phyloP scores from a whole-genome alignment of 2,888 invertebrate species.

The Diarsia rubi region DNA sequence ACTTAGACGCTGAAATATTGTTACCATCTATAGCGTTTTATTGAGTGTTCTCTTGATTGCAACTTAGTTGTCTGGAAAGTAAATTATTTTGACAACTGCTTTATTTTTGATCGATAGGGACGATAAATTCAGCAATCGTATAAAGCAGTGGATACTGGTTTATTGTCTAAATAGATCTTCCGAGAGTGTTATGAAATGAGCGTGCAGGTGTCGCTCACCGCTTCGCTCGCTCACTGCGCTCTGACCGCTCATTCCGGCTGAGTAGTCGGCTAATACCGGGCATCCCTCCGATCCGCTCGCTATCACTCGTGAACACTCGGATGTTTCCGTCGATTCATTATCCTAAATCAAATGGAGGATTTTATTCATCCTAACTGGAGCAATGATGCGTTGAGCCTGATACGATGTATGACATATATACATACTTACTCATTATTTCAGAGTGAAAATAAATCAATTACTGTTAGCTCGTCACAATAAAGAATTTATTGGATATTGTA shows the following conservation, averaged over 20 bases:
- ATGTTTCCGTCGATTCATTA: conserved; percentile 44
- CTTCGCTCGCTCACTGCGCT: background rate
- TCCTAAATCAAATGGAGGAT: conserved; percentile 46
- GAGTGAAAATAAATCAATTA: background rate
- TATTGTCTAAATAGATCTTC: background rate
- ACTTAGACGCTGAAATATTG: background rate
- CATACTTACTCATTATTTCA: background rate
- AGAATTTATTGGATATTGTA: background rate
- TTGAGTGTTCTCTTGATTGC: background rate
- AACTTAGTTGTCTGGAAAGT: background rate
- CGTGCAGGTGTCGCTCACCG: conserved; percentile 1
- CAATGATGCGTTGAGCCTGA: conserved; percentile 20
- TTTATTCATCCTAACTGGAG: conserved; percentile 30
- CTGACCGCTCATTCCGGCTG: background rate
- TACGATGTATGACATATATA: conserved; percentile 3
- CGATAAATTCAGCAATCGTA: background rate
- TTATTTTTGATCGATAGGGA: background rate
- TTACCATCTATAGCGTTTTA: background rate
- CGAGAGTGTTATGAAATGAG: conserved; percentile 1
- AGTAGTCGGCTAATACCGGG: conserved; percentile 23
- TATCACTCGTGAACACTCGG: conserved; percentile 47
- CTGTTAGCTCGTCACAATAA: background rate
- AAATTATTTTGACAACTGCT: background rate
- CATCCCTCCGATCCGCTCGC: conserved; percentile 22
- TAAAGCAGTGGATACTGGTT: background rate